These are phyloP conservation scores for Mercenaria mercenaria DNA, from an alignment of 1,140 invertebrate genomes.

Conservation along the genomic window DNA sequence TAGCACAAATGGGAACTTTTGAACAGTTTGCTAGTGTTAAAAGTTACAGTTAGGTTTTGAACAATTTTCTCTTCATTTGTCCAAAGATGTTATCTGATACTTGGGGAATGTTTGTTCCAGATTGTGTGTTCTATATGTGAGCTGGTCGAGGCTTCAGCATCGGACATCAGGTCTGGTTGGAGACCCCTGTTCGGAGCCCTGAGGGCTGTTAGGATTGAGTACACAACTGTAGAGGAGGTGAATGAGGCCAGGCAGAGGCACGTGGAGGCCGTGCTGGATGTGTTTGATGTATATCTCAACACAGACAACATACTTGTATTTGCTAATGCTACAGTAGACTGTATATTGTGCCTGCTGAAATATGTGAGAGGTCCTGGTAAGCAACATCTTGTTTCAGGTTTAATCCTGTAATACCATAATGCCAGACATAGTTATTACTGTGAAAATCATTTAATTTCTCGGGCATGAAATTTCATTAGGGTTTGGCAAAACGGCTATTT, in stretches of 20 bases:
- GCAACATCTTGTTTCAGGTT: conserved; percentile 24
- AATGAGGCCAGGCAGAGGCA: conserved; percentile 86
- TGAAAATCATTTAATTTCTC: too few species aligned
- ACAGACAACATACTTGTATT: conserved; percentile 97
- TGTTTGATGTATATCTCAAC: conserved; percentile 96
- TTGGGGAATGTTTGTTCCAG: too few species aligned
- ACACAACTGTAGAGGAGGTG: conserved; percentile 83
- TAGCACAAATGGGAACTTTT: too few species aligned
- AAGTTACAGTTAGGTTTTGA: too few species aligned
- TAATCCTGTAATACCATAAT: not conserved
- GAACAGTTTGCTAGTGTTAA: too few species aligned
- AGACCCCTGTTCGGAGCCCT: conserved; percentile 96
- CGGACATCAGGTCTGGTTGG: conserved; percentile 97
- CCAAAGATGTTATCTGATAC: too few species aligned
- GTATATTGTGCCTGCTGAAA: conserved; percentile 94
- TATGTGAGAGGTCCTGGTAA: conserved; percentile 88
- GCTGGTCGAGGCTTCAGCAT: conserved; percentile 96
- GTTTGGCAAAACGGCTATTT: too few species aligned
- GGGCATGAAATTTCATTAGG: too few species aligned
- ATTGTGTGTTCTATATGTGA: conserved; percentile 98
- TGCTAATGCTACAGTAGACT: conserved; percentile 96
- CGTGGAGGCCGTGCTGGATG: conserved; percentile 93
- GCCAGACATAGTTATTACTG: too few species aligned
- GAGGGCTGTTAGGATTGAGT: conserved; percentile 90
- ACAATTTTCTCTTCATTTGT: too few species aligned